phyloP scores from a whole-genome alignment of 2,888 invertebrate genomes.

The Tenthredo mesomela region DNA sequence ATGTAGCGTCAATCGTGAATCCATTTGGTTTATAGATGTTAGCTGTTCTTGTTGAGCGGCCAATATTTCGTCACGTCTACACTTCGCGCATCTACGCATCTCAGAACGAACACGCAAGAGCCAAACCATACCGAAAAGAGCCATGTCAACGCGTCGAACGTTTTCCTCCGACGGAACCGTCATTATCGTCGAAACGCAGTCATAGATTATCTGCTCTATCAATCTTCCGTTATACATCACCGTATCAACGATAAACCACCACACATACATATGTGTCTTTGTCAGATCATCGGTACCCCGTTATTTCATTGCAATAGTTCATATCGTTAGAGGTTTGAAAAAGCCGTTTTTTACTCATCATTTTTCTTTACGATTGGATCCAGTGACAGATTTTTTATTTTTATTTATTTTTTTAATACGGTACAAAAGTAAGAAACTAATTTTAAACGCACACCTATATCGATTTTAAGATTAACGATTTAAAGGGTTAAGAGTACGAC shows the following conservation, averaged over 20 bases:
- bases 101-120: constrained; percentile 89
- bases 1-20: constrained; percentile 57
- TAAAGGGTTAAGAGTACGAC: neutral
- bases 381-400: neutral
- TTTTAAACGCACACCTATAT: neutral
- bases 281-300: constrained; percentile 49
- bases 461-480: neutral
- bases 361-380: neutral
- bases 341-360: neutral
- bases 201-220: constrained; percentile 70
- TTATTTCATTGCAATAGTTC: constrained; percentile 25
- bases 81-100: constrained; percentile 87
- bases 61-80: constrained; percentile 80
- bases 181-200: constrained; percentile 74
- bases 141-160: constrained; percentile 83
- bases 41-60: constrained; percentile 70
- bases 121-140: constrained; percentile 93
- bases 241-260: constrained; percentile 56
- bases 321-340: neutral
- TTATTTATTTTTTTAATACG: neutral
- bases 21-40: constrained; percentile 35
- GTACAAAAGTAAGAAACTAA: constrained; percentile 22
- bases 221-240: constrained; percentile 73
- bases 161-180: constrained; percentile 74
- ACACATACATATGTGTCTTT: neutral